Base-by-base conservation (phyloP, 1,140 invertebrate genomes). In the Saccostrea echinata region DNA sequence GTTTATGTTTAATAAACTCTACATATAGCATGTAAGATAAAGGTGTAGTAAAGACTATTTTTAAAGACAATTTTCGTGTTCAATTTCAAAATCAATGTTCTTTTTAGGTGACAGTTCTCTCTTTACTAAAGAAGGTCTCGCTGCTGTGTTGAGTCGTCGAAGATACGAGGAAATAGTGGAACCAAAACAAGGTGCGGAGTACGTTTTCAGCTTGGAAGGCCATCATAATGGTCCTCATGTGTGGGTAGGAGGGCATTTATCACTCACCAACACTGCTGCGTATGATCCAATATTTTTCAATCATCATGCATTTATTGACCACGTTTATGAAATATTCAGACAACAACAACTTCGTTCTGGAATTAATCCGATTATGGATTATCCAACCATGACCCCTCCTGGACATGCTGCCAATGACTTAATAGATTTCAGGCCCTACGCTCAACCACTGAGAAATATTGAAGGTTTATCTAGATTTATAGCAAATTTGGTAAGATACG, bases 291-390 rank as follows among this genome's bases (percentile, higher is more conserved):
- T 90, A 11, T 92, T 92, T 71, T 92, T 86, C 71, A 30, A 86
- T 16, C 94, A 94, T 86, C 94, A 95, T 90, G 88, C 93, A 9
- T 95, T 95, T 90, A 90, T 95, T 33, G 94, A 95, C 82, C 92
- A 91, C 71, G 80, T 95, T 71, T 95, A 93, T 93, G 93, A 95
- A 86, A 90, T 92, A 61, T 95, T 95, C 86, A 86, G 94, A 27
- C 53, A 24, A n/a, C 21, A 84, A 61, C 83, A 84, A 30, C 11
- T 61, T 57, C 83, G 30, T 27, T 61, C n/a, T 84, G 53, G 53
- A 6, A 84, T 84, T 21, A 84, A 84, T 53, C 83, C 83, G 4
- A 11, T 24, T 30, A 12, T 61, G 30, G 83, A 84, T 35, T 84
- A 57, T 33, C 83, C 83, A 2, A n/a, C 43, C 3, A 16, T 51